Conservation (phyloP, 2,113 vertebrate genomes). For the Percina caprodes region DNA sequence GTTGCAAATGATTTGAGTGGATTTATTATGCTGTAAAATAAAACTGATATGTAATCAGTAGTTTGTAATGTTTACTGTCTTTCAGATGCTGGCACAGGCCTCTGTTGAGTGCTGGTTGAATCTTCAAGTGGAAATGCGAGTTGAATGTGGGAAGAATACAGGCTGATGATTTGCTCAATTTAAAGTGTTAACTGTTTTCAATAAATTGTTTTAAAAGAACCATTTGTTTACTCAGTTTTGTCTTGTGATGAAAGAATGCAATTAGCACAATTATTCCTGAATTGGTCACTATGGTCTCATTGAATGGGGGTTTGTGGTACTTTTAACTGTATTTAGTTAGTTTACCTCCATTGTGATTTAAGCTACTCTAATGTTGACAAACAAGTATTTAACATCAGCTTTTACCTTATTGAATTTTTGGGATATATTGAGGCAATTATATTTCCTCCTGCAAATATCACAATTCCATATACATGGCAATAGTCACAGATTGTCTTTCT, state of each 20-base stretch:
- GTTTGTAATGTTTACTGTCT: background rate
- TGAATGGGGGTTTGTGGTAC: background rate
- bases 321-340: background rate
- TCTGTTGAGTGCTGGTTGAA: slow-evolving; percentile 1
- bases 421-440: no score
- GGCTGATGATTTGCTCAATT: slow-evolving; percentile 21
- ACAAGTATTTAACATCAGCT: no score
- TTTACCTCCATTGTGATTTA: background rate
- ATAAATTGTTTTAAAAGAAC: slow-evolving; percentile 50
- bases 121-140: slow-evolving; percentile 6
- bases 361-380: background rate
- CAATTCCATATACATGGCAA: background rate
- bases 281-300: background rate
- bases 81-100: slow-evolving; percentile 45
- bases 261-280: background rate
- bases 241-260: background rate
- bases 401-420: no score
- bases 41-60: background rate
- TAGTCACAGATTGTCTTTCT: background rate
- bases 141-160: slow-evolving; percentile 15
- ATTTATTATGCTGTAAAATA: background rate
- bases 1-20: background rate
- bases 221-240: background rate
- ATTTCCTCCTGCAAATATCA: background rate
- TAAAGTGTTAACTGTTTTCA: slow-evolving; percentile 15